Conservation (phyloP, 2,797 vertebrate species). For the Urophycis tenuis region DNA sequence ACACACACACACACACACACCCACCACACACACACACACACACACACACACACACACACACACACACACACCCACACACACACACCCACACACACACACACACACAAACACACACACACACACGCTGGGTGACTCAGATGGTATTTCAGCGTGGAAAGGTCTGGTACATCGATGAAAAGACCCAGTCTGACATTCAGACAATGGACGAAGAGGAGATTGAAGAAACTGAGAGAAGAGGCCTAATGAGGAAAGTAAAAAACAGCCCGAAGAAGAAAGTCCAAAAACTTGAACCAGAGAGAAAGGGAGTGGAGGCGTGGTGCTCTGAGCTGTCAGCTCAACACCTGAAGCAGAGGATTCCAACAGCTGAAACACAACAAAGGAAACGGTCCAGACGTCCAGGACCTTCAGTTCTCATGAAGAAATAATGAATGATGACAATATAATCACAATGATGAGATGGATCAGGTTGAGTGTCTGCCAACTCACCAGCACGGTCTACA, state of each 20-base stretch:
- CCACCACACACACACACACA: not conserved
- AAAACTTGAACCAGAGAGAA: conserved; percentile 6
- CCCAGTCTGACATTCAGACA: conserved; percentile 45
- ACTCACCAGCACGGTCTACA: not conserved
- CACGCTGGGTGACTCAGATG: conserved; percentile 29
- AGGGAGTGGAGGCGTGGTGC: not conserved
- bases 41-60: conserved; percentile 17
- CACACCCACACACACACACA: conserved; percentile 20
- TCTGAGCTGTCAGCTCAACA: not conserved
- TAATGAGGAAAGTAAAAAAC: conserved; percentile 15
- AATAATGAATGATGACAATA: not conserved
- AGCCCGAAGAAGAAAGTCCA: not conserved
- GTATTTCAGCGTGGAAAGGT: conserved; percentile 51
- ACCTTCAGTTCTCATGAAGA: not conserved
- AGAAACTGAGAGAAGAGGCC: conserved; percentile 6
- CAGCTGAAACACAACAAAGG: too few relatives aligned
- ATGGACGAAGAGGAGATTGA: conserved; percentile 21
- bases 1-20: conserved; percentile 19
- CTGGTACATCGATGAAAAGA: conserved; percentile 33
- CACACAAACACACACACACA: conserved; percentile 9
- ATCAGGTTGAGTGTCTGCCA: not conserved
- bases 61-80: conserved; percentile 2
- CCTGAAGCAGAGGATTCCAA: not conserved
- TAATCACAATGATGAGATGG: not conserved
- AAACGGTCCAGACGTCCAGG: not conserved